Base-by-base conservation (phyloP, 2,113 vertebrate genomes). In the Eurypyga helias region DNA sequence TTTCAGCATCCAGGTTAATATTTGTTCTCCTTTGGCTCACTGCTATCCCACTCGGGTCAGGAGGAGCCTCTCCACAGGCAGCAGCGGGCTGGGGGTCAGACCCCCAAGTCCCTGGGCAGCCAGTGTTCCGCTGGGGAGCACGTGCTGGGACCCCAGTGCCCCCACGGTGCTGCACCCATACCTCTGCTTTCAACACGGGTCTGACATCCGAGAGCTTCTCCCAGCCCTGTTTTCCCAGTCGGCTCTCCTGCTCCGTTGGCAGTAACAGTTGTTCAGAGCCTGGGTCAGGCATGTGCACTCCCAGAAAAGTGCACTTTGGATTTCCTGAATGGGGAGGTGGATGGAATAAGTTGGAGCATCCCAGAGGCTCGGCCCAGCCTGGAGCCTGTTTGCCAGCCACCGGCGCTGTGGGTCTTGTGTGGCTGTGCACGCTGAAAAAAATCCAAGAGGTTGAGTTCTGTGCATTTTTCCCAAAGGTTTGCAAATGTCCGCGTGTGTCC, bases 261-360 rank as follows among this genome's bases (percentile, higher is more conserved):
- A 4, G 1, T 10, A 41, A 17, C 21, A 1, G n/a, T 54, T 26
- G 46, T 24, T 6, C 6, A 28, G 61, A 69, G 69, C 55, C 48
- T 1, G 1, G 29, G 3, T 43, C 3, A 8, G 34, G 48, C 69
- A 16, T 20, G 2, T 1, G 2, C 3, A 11, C 34, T 43, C 76
- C 54, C 38, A 16, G 60, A 17, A 69, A 43, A 76, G 23, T 0
- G 1, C 7, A 1, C 21, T 73, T 60, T 34, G 46, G 55, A 11
- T 77, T 51, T 51, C 28, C 49, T 13, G 2, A 1, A 0, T 1
- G 11, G 25, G 3, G 41, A 20, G 67, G 24, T 1, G 2, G 66
- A 17, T 45, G 33, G 48, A 20, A 21, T 12, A 24, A 13, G 23
- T 16, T 8, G 17, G 61, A 67, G 54, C 54, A 33, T 55, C 67